These are phyloP conservation scores for Euura saliciscinereae DNA, from an alignment of 1,140 invertebrate genomes.

Conservation along the genomic window DNA sequence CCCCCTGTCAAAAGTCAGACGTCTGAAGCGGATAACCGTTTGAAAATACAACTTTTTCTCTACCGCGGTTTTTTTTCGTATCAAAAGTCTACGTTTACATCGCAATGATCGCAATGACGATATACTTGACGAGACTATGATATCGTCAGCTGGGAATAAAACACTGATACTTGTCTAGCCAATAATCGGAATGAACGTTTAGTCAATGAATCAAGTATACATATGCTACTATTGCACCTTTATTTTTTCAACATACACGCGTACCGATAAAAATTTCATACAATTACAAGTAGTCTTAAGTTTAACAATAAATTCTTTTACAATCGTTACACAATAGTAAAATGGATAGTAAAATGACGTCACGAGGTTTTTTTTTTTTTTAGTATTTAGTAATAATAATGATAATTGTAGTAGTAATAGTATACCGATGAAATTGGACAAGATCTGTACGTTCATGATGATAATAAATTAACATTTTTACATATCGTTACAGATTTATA, in stretches of 20 bases:
- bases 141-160: too few relatives aligned
- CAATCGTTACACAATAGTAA: background rate
- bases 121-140: too few relatives aligned
- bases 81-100: too few relatives aligned
- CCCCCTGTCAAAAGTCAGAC: too few relatives aligned
- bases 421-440: background rate
- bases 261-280: constrained; percentile 45
- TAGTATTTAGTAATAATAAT: too few relatives aligned
- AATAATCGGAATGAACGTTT: too few relatives aligned
- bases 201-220: background rate
- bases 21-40: too few relatives aligned
- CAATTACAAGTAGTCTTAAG: constrained; percentile 32
- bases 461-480: background rate
- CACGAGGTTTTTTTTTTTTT: background rate
- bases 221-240: constrained; percentile 42
- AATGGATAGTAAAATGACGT: background rate
- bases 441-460: background rate
- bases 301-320: background rate
- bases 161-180: too few relatives aligned
- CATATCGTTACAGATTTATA: background rate
- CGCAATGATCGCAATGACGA: too few relatives aligned
- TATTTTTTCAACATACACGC: constrained; percentile 43
- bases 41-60: too few relatives aligned
- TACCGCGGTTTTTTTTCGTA: too few relatives aligned
- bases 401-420: too few relatives aligned